Base-by-base conservation (phyloP, 2,888 invertebrate genomes). In the Dynastes hyllus region DNA sequence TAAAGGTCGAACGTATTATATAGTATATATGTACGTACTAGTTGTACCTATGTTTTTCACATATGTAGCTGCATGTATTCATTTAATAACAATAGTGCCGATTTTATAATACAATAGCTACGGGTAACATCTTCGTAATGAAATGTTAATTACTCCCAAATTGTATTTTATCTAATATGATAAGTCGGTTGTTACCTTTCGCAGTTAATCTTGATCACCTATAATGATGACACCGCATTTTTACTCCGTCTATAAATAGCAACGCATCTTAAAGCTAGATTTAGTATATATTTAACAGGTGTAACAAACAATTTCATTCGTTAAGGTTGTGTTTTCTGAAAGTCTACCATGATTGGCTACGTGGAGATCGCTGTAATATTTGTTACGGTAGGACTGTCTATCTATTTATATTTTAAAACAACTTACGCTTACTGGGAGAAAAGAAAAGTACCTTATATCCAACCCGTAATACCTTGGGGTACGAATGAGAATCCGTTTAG, bases 391-490 rank as follows among this genome's bases (percentile, higher is more conserved):
- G 45, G 32, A 13, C 22, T 75, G 27, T 27, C 29, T 1, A 27
- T 50, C 2, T 45, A n/a, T 2, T 22, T 61, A 11, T 75, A 75
- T 50, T 61, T 75, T 61, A 40, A 45, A 61, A 45, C 1, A 5
- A 11, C 63, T 1, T 75, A 40, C 32, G n/a, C 22, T 4, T 75
- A 75, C 16, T 75, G 73, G 73, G 29, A 61, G 27, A 75, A 75
- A 40, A 40, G 61, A 50, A 40, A 61, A 9, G 73, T 75, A 2
- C 61, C 73, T 8, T 61, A 75, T 22, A 61, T 75, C 11, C 0
- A 29, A 75, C 73, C 73, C 3, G 11, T 4, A 13, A 45, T 75
- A 9, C 73, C 73, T 22, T 75, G 73, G 73, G 73, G 73, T 2
- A 63, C 45, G 13, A 61, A 22, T 11, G 45, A 16, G 5, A 75